A percentile compares a stretch with the other conserved stretches of the same genome.
phyloP scores from a whole-genome alignment of 2,797 vertebrate genomes.

The Galaxias olidus region DNA sequence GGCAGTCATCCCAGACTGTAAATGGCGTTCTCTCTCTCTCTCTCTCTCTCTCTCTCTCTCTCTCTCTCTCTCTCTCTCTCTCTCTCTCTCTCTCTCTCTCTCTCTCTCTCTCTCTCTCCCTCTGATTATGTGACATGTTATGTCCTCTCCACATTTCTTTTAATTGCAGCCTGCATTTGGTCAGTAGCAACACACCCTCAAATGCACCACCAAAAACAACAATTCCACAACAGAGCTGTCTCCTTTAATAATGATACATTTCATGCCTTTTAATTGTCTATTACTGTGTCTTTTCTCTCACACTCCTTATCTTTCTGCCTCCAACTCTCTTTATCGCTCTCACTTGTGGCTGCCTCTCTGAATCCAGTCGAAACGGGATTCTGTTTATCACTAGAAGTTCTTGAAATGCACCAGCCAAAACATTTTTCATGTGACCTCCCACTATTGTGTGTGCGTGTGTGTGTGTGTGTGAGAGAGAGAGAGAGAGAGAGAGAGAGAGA shows the following conservation, averaged over 20 bases:
- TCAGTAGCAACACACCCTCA: no score
- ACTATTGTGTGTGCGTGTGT: conserved; percentile 4
- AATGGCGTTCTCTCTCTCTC: no score
- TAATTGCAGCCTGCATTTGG: no score
- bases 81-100: no score
- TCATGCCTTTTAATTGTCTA: conserved; percentile 39
- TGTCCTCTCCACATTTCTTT: no score
- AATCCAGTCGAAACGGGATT: conserved; percentile 68
- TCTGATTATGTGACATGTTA: no score
- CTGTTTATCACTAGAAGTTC: conserved; percentile 64
- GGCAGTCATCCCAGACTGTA: neutral
- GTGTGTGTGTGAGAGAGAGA: neutral
- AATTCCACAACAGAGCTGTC: neutral
- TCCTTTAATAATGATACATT: conserved; percentile 37
- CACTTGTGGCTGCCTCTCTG: conserved; percentile 8
- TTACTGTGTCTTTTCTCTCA: conserved; percentile 19
- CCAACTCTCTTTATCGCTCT: neutral
- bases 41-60: no score
- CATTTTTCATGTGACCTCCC: conserved; percentile 50
- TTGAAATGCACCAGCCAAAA: conserved; percentile 55
- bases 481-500: conserved; percentile 2
- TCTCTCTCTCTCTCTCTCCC: no score
- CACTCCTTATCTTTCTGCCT: neutral
- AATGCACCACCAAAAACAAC: no score
- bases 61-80: no score